Conservation (phyloP, 2,888 invertebrate genomes). For the Conops quadrifasciatus region DNA sequence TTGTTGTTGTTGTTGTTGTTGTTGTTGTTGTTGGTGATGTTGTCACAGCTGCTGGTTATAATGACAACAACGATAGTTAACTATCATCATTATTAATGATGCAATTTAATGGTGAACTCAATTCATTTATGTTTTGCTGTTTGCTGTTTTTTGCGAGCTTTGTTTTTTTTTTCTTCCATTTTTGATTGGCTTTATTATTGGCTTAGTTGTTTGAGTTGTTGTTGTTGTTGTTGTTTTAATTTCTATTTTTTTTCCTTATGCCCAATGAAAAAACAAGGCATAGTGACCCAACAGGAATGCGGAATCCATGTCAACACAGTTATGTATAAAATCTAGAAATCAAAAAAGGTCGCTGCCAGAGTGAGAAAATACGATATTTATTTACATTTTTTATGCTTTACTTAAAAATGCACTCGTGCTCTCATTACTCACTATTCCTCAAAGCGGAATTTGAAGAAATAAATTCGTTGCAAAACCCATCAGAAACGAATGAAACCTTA, state of each 20-base stretch:
- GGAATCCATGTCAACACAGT: too few species aligned
- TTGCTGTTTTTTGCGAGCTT: slow-evolving; percentile 27
- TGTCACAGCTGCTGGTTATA: background rate
- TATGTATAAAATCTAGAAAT: too few species aligned
- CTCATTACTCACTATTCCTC: too few species aligned
- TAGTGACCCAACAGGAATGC: too few species aligned
- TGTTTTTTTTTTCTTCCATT: slow-evolving; percentile 18
- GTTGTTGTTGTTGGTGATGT: slow-evolving; percentile 15
- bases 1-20: slow-evolving; percentile 16
- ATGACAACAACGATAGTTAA: background rate
- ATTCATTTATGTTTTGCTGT: slow-evolving; percentile 18
- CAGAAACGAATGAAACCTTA: too few species aligned
- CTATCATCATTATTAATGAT: slow-evolving; percentile 27
- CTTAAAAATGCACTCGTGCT: too few species aligned
- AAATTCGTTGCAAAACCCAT: too few species aligned
- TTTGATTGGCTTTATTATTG: background rate
- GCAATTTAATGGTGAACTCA: slow-evolving; percentile 32
- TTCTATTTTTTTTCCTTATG: slow-evolving; percentile 14
- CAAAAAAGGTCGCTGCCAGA: too few species aligned
- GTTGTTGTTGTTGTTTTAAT: slow-evolving; percentile 11
- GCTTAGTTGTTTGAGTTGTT: slow-evolving; percentile 15
- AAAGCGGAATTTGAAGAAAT: too few species aligned
- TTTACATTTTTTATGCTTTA: too few species aligned
- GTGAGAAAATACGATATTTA: too few species aligned
- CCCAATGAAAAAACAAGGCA: slow-evolving; percentile 1